phyloP scores from a whole-genome alignment of 2,888 invertebrate species.

The Phengaris arion region DNA sequence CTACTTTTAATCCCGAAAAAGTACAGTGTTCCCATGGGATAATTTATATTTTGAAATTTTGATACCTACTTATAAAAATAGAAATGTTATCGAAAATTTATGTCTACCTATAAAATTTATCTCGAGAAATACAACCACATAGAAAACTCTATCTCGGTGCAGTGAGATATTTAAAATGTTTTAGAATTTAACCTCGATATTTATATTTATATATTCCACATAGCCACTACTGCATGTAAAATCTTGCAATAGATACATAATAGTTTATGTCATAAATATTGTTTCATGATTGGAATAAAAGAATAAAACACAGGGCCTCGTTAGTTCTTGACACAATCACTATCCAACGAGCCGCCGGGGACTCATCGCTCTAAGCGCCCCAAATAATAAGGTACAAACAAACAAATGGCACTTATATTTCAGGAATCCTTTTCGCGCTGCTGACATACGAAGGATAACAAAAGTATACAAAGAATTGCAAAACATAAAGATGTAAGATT shows the following conservation, averaged over 20 bases:
- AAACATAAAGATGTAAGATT: too few relatives aligned
- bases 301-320: not conserved
- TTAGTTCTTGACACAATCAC: slow-evolving; percentile 46
- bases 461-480: not conserved
- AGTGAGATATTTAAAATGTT: too few relatives aligned
- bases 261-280: not conserved
- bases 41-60: too few relatives aligned
- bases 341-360: slow-evolving; percentile 65
- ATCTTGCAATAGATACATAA: not conserved
- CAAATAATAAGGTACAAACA: slow-evolving; percentile 8
- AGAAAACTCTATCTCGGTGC: too few relatives aligned
- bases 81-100: too few relatives aligned
- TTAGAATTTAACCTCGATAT: too few relatives aligned
- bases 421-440: not conserved
- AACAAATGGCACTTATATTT: slow-evolving; percentile 17
- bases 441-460: not conserved
- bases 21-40: too few relatives aligned
- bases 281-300: not conserved
- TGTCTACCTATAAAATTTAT: too few relatives aligned
- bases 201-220: too few relatives aligned
- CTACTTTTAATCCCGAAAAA: too few relatives aligned
- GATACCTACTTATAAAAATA: not conserved
- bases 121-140: too few relatives aligned
- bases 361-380: slow-evolving; percentile 50
- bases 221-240: too few relatives aligned